These are phyloP conservation scores for Epinotia nisella DNA, from an alignment of 2,888 invertebrate genomes.

Conservation along the genomic window DNA sequence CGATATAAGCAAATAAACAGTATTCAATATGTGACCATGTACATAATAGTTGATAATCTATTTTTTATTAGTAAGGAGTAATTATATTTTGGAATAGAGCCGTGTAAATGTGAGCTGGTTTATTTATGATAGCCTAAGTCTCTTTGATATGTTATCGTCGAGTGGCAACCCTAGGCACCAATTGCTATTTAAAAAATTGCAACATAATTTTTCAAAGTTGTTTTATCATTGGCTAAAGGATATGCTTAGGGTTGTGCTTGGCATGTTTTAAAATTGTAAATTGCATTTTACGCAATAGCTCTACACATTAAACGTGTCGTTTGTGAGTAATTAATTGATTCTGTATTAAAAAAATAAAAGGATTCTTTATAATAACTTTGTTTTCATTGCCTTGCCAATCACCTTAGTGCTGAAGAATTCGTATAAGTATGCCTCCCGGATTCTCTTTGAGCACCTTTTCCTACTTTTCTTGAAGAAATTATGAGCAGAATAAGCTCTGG, in stretches of 20 bases:
- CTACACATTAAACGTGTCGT: conserved; percentile 56
- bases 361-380: conserved; percentile 61
- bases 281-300: conserved; percentile 61
- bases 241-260: conserved; percentile 27
- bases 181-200: conserved; percentile 5
- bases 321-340: conserved; percentile 61
- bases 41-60: conserved; percentile 52
- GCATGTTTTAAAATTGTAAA: conserved; percentile 52
- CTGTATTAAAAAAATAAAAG: conserved; percentile 72
- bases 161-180: conserved; percentile 17
- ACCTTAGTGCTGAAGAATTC: too few species aligned
- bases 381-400: conserved; percentile 45
- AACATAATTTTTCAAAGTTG: background rate
- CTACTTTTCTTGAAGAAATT: too few species aligned
- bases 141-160: conserved; percentile 49
- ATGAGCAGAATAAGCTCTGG: too few species aligned
- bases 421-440: too few species aligned
- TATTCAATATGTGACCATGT: conserved; percentile 40
- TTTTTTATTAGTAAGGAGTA: conserved; percentile 50
- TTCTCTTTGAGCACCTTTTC: too few species aligned
- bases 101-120: conserved; percentile 76
- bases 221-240: background rate
- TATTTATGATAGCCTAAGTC: conserved; percentile 73
- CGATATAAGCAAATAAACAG: conserved; percentile 35
- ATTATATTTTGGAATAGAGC: conserved; percentile 57